Evolutionary conservation across 1,140 invertebrate species (phyloP).

Genomic region (Zaprionus capensis): DNA sequence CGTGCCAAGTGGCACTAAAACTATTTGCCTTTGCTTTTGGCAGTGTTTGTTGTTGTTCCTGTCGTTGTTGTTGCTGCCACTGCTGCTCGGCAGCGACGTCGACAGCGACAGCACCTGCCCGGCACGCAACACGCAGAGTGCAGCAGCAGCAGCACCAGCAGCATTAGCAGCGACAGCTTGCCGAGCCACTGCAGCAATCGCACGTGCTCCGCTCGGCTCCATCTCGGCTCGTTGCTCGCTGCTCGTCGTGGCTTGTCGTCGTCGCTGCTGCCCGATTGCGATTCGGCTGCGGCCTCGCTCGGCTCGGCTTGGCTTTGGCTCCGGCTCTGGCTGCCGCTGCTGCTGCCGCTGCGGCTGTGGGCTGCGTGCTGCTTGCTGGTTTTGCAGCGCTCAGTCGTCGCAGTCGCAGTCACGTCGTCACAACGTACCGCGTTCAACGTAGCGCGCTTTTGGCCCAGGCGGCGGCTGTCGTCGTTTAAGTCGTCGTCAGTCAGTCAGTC

Average conservation of each 20-base stretch:
- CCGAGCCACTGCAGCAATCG: conserved; percentile 66
- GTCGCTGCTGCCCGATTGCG: neutral
- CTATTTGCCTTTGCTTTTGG: conserved; percentile 75
- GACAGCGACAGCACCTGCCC: conserved; percentile 44
- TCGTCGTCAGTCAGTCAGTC: conserved; percentile 36
- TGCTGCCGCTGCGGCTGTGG: conserved; percentile 14
- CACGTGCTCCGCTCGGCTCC: conserved; percentile 59
- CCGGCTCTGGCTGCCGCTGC: neutral
- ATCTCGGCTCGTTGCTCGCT: conserved; percentile 2
- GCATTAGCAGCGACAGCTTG: conserved; percentile 23
- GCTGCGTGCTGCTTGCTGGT: conserved; percentile 11
- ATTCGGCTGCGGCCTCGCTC: conserved; percentile 13
- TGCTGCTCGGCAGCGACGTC: conserved; percentile 33
- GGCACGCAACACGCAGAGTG: conserved; percentile 53
- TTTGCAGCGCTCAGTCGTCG: conserved; percentile 78
- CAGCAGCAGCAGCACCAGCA: conserved; percentile 28
- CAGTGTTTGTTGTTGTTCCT: conserved; percentile 37
- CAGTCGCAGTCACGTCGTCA: conserved; percentile 81
- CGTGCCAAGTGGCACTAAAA: conserved; percentile 82
- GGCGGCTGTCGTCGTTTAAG: conserved; percentile 65
- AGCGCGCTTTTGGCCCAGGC: conserved; percentile 59
- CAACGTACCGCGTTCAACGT: conserved; percentile 73
- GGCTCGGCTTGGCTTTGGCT: neutral
- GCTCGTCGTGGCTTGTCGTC: neutral
- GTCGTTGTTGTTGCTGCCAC: conserved; percentile 16